Evolutionary conservation across 2,113 vertebrate species (phyloP).

Genomic region (Sylvietta virens): DNA sequence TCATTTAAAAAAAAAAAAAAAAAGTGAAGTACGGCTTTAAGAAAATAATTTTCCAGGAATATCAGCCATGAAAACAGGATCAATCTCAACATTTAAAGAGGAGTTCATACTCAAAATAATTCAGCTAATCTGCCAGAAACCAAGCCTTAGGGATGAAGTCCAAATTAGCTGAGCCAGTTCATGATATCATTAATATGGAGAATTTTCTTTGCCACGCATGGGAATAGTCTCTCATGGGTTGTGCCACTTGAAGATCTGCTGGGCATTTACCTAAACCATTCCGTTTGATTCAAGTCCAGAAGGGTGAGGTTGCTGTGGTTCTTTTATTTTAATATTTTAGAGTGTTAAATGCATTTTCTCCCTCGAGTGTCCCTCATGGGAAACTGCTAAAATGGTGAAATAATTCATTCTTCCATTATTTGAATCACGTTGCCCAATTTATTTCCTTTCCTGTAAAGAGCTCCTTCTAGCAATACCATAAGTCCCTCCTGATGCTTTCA

Average conservation of each 20-base stretch:
- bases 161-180: background rate
- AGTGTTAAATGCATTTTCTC: constrained; percentile 43
- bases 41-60: constrained; percentile 24
- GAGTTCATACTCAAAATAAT: background rate
- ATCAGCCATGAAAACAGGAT: background rate
- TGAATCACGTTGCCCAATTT: constrained; percentile 12
- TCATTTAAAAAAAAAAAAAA: background rate
- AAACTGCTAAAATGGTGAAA: constrained; percentile 26
- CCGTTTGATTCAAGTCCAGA: background rate
- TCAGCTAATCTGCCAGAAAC: constrained; percentile 2
- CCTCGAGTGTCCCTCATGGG: background rate
- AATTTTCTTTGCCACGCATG: background rate
- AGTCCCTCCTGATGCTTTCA: background rate
- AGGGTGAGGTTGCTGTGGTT: constrained; percentile 23
- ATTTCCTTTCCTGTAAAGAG: constrained; percentile 33
- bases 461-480: background rate
- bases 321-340: constrained; percentile 31
- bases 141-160: background rate
- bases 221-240: background rate
- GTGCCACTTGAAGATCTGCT: background rate
- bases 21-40: background rate
- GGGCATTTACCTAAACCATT: constrained; percentile 26
- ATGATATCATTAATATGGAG: background rate
- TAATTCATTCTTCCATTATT: constrained; percentile 42
- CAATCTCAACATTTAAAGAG: background rate